Evolutionary conservation across 1,140 invertebrate genomes (phyloP).

Genomic region (Hetaerina americana): DNA sequence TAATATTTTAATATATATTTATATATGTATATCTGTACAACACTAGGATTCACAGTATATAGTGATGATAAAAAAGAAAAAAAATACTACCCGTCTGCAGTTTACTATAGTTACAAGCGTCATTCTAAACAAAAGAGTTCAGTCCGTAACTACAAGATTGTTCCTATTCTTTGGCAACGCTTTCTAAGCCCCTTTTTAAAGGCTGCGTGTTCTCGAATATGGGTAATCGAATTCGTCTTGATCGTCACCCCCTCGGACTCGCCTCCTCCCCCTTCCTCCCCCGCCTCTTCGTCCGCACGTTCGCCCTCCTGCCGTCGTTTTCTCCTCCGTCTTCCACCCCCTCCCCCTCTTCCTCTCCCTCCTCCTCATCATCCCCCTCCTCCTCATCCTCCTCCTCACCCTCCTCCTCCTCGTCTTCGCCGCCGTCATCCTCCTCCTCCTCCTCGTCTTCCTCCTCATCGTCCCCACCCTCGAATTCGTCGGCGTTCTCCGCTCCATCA

Average conservation of each 20-base stretch:
- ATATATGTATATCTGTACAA: neutral
- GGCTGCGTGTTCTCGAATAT: neutral
- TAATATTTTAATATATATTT: too few species aligned
- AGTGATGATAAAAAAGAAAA: neutral
- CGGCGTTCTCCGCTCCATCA: neutral
- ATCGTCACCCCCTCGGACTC: too few species aligned
- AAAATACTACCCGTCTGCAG: neutral
- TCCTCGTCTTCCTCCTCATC: neutral
- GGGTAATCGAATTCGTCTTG: neutral
- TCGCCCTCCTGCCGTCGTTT: neutral
- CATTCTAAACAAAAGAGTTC: neutral
- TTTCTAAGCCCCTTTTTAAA: neutral
- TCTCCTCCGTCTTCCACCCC: neutral
- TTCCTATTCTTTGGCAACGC: neutral
- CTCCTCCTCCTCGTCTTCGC: neutral
- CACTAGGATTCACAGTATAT: neutral
- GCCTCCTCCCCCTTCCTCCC: too few species aligned
- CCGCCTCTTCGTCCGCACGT: neutral
- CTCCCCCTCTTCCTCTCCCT: neutral
- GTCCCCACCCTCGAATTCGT: neutral
- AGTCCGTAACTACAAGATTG: neutral
- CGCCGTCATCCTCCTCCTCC: neutral
- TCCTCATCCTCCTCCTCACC: neutral
- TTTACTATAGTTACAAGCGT: neutral
- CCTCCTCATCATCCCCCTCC: neutral